Conservation (phyloP, 2,113 vertebrate species). For the Phocoena phocoena region DNA sequence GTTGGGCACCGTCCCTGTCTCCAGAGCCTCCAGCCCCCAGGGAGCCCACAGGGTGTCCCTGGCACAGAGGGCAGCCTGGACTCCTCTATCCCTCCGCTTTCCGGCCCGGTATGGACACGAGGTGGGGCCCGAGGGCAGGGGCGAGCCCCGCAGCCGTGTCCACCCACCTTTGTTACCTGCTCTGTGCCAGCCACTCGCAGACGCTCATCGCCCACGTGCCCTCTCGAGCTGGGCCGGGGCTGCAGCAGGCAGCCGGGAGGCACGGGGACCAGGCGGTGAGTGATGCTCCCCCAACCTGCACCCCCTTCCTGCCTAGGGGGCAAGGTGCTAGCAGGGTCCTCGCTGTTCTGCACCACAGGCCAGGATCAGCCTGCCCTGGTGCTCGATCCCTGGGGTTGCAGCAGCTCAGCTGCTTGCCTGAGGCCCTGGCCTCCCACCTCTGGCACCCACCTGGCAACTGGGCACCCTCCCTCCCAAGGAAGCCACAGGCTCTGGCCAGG, state of each 20-base stretch:
- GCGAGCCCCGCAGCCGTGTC: rapidly evolving
- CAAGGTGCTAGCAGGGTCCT: rapidly evolving
- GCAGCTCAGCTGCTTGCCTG: background rate
- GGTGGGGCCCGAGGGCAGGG: background rate
- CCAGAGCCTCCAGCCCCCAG: background rate
- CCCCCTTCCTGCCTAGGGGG: background rate
- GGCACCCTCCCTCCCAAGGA: background rate
- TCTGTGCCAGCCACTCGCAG: background rate
- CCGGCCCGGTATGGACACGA: rapidly evolving
- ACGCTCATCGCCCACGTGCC: background rate
- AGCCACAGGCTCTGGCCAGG: background rate
- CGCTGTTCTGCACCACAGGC: background rate
- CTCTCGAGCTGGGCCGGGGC: rapidly evolving
- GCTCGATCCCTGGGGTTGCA: background rate
- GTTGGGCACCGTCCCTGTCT: rapidly evolving
- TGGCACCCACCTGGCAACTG: background rate
- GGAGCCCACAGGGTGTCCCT: background rate
- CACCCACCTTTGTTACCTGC: background rate
- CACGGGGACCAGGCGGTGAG: background rate
- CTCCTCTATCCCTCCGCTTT: background rate
- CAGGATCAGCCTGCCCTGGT: background rate
- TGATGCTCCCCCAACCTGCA: rapidly evolving
- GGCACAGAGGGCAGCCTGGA: background rate
- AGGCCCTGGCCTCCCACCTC: background rate
- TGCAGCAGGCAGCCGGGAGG: background rate